phyloP scores from a whole-genome alignment of 2,888 invertebrate genomes.

The Sarcophaga subvicina region DNA sequence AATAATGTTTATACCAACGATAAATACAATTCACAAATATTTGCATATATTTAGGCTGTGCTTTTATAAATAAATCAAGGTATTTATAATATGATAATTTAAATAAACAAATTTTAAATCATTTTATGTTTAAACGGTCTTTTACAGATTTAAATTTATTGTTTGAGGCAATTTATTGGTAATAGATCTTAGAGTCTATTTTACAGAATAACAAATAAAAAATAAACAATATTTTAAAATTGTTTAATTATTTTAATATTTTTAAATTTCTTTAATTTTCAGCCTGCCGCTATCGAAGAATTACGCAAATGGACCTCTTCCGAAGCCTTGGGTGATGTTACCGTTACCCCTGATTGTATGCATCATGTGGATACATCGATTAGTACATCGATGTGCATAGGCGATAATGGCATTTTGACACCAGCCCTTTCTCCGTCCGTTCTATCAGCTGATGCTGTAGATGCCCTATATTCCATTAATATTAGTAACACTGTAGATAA shows the following conservation, averaged over 20 bases:
- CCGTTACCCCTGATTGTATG: constrained; percentile 90
- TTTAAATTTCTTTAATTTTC: constrained; percentile 67
- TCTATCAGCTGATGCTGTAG: constrained; percentile 80
- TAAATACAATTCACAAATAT: no score
- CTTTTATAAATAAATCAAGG: no score
- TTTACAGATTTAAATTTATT: not conserved
- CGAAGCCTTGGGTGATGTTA: constrained; percentile 88
- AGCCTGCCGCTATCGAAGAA: constrained; percentile 92
- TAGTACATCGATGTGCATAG: constrained; percentile 81
- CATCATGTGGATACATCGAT: constrained; percentile 85
- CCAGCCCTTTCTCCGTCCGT: constrained; percentile 81
- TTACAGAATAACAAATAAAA: no score
- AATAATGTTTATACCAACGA: no score
- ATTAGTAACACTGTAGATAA: constrained; percentile 78
- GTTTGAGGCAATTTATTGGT: not conserved
- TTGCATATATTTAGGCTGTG: no score
- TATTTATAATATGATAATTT: no score
- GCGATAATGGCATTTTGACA: constrained; percentile 79
- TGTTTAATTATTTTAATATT: no score
- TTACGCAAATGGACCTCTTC: constrained; percentile 92
- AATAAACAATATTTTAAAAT: no score
- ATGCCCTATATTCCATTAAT: constrained; percentile 79
- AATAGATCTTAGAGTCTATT: no score
- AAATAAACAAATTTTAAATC: no score
- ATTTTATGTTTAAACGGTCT: not conserved